Evolutionary conservation across 2,797 vertebrate genomes (phyloP), one percentile per base, ranked within the genome.

Genomic region (Catamblyrhynchus diadema): DNA sequence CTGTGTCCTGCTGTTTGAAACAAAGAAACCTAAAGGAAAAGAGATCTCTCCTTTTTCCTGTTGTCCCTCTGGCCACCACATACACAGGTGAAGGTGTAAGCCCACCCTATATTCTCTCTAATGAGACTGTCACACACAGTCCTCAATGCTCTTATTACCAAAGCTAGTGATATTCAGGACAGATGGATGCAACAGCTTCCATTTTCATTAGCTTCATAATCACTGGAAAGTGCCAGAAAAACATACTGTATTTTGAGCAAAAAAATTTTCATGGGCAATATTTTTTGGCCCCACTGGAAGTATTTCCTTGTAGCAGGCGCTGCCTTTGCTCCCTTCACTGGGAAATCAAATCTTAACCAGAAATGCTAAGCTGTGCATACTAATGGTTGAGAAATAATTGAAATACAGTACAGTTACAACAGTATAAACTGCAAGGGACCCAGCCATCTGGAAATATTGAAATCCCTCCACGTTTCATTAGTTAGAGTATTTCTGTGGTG

Each of bases 141-240:
- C 65, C 57, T 74, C 11, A 1, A 11, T 3, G 35, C 41, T 80
- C 33, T 21, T 51, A 37, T 67, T 89, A 82, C 65, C n/a, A 65
- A 80, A 69, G 39, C 39, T 37, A 82, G 71, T 2, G 27, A 32
- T 62, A 53, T 57, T 79, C 81, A 50, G 88, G 61, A 70, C 85
- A 93, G 67, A 91, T 77, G 79, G 86, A 74, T 67, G 28, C 21
- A 88, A 77, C 64, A 87, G 44, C 48, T 93, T 92, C 79, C 79
- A 86, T 85, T 86, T 92, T 69, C 74, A 88, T 93, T 87, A 93
- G 72, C 71, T 62, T 84, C 59, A 45, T 60, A 91, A 88, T 71
- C 77, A 32, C 69, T 70, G 54, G 33, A 28, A 92, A 88, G 57
- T 71, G 61, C 37, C 87, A 84, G 53, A 57, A 91, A 74, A 90